phyloP scores from a whole-genome alignment of 2,888 invertebrate genomes.

The Harpalus rubripes region DNA sequence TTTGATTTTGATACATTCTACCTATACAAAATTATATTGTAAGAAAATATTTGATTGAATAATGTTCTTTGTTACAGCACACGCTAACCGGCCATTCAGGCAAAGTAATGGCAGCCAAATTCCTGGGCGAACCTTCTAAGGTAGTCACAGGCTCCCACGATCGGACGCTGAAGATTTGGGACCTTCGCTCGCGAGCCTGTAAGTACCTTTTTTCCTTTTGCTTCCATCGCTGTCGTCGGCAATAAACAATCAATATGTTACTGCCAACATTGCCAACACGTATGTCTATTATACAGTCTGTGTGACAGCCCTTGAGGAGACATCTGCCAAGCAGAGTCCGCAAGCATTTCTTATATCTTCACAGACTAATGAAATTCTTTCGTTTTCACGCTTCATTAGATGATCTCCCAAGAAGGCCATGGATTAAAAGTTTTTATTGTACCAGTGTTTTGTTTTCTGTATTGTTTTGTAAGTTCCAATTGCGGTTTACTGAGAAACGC shows the following conservation, averaged over 20 bases:
- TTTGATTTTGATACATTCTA: no score
- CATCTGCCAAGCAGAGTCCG: conserved; percentile 49
- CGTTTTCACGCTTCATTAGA: conserved; percentile 62
- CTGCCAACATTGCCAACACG: conserved; percentile 16
- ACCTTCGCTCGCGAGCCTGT: conserved; percentile 94
- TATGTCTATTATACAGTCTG: conserved; percentile 49
- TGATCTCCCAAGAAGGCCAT: conserved; percentile 54
- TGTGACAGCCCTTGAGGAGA: conserved; percentile 54
- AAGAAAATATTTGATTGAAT: not conserved
- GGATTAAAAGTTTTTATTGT: conserved; percentile 40
- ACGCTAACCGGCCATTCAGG: conserved; percentile 97
- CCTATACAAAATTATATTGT: not conserved
- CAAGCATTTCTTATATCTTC: conserved; percentile 40
- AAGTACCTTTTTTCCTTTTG: conserved; percentile 74
- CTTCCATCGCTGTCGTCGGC: conserved; percentile 1
- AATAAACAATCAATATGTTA: conserved; percentile 56
- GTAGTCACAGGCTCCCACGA: conserved; percentile 99
- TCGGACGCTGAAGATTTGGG: conserved; percentile 99
- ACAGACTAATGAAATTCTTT: conserved; percentile 61
- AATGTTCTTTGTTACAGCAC: conserved; percentile 81
- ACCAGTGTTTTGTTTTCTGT: conserved; percentile 4
- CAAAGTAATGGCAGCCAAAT: conserved; percentile 98
- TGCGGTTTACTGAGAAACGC: conserved; percentile 25
- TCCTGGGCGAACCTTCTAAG: conserved; percentile 93
- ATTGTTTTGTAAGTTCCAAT: conserved; percentile 12